Evolutionary conservation across 23 tunicate genomes (phyloP).

Genomic region (Botrylloides violaceus): DNA sequence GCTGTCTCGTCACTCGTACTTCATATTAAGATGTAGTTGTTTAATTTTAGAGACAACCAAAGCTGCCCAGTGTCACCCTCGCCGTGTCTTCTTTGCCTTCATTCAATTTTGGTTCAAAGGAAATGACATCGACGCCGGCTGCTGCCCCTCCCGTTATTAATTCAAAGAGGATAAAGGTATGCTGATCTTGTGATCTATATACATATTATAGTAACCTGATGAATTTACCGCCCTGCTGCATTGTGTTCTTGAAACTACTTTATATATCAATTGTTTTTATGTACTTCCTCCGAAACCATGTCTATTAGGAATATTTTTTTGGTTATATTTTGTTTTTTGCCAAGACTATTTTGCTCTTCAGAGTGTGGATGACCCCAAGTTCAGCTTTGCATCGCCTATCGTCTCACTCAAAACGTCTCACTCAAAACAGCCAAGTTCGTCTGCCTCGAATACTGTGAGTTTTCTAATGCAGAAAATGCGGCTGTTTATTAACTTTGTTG

Average conservation of each 20-base stretch:
- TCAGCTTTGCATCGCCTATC: conserved; percentile 18
- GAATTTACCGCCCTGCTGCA: too few relatives aligned
- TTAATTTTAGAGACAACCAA: background rate
- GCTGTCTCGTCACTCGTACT: background rate
- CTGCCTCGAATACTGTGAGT: conserved; percentile 18
- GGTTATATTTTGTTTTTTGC: background rate
- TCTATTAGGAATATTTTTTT: too few relatives aligned
- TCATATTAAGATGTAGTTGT: background rate
- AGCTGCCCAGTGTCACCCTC: conserved; percentile 28
- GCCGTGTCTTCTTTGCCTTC: conserved; percentile 31
- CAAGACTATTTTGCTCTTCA: background rate
- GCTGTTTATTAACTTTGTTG: background rate
- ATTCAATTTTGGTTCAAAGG: conserved; percentile 30
- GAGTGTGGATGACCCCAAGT: conserved; percentile 1
- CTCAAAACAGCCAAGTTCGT: too few relatives aligned
- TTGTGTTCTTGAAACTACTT: too few relatives aligned
- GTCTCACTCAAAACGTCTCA: too few relatives aligned
- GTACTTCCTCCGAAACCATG: too few relatives aligned
- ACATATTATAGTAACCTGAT: too few relatives aligned
- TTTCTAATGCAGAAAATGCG: background rate
- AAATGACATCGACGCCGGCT: conserved; percentile 39
- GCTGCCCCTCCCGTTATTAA: background rate
- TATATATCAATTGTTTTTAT: too few relatives aligned
- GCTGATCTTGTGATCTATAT: too few relatives aligned
- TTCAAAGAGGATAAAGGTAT: background rate